A percentile compares a stretch with the other conserved stretches of the same genome.
Conservation (phyloP, 2,797 vertebrate genomes). For the Gephyroberyx darwinii region DNA sequence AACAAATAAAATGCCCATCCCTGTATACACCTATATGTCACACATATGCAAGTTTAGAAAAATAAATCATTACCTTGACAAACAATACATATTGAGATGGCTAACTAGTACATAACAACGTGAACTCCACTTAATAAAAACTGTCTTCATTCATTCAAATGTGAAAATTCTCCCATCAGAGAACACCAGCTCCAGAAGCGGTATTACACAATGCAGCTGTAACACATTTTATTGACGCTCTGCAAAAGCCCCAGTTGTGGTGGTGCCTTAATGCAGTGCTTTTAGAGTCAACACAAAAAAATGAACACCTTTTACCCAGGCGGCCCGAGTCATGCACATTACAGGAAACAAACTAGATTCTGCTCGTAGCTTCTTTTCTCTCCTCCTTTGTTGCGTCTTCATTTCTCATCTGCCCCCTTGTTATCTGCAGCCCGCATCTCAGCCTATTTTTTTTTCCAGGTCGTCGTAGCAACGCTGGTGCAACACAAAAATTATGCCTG, state of each 20-base stretch:
- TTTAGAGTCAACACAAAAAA: constrained; percentile 38
- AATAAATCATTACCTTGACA: no score
- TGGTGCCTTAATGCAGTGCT: constrained; percentile 45
- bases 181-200: constrained; percentile 27
- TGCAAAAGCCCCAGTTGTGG: constrained; percentile 52
- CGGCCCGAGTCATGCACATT: constrained; percentile 52
- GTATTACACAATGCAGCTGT: constrained; percentile 33
- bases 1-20: no score
- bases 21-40: no score
- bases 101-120: no score
- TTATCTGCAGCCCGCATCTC: constrained; percentile 82
- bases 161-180: background rate
- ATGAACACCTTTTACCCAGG: constrained; percentile 39
- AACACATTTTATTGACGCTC: constrained; percentile 54
- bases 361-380: constrained; percentile 30
- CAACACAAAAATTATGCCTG: constrained; percentile 71
- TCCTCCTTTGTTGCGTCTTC: constrained; percentile 60
- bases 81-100: no score
- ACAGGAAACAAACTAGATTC: constrained; percentile 62
- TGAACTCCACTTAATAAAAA: no score
- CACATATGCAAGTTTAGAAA: no score
- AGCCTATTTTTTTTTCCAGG: constrained; percentile 79
- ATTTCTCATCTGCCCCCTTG: constrained; percentile 66
- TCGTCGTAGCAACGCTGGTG: constrained; percentile 80
- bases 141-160: no score